Percentiles rank a stretch among this genome's conserved stretches.
Evolutionary conservation across 1,140 invertebrate species (phyloP).

Genomic region (Zophobas atratus): DNA sequence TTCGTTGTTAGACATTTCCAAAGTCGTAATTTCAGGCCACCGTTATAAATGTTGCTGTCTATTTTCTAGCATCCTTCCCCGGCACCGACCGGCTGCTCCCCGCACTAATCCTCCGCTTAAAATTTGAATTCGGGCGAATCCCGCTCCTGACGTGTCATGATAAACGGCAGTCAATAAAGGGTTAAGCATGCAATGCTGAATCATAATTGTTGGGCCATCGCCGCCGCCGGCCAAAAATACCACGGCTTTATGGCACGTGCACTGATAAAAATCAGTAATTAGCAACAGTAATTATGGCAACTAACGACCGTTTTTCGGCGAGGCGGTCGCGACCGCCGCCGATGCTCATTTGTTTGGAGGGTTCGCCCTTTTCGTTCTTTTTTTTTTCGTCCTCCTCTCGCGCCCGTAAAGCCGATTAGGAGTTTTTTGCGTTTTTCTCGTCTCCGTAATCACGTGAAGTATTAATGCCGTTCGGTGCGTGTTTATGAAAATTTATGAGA

Average conservation of each 20-base stretch:
- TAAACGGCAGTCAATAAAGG: constrained; percentile 63
- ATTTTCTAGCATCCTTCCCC: too few relatives aligned
- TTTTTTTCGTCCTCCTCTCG: constrained; percentile 50
- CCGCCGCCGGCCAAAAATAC: constrained; percentile 58
- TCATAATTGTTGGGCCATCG: constrained; percentile 63
- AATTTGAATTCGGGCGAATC: constrained; percentile 57
- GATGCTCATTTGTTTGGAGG: constrained; percentile 61
- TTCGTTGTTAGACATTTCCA: too few relatives aligned
- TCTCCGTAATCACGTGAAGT: constrained; percentile 14
- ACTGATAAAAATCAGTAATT: constrained; percentile 68
- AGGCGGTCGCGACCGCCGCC: constrained; percentile 24
- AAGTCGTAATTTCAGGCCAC: too few relatives aligned
- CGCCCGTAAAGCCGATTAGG: constrained; percentile 17
- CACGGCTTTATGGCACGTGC: constrained; percentile 64
- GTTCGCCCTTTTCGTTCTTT: constrained; percentile 59
- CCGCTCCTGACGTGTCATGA: constrained; percentile 60
- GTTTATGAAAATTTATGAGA: constrained; percentile 49
- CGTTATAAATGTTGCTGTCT: too few relatives aligned
- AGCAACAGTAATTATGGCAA: constrained; percentile 67
- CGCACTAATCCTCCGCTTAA: constrained; percentile 48
- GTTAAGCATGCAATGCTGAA: constrained; percentile 65
- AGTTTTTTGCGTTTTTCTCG: constrained; percentile 17
- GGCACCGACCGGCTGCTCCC: too few relatives aligned
- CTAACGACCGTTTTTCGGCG: constrained; percentile 63
- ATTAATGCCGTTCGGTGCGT: constrained; percentile 40